These are phyloP conservation scores for Pyrrhura leucotis DNA, from an alignment of 2,797 vertebrate species.

Conservation along the genomic window DNA sequence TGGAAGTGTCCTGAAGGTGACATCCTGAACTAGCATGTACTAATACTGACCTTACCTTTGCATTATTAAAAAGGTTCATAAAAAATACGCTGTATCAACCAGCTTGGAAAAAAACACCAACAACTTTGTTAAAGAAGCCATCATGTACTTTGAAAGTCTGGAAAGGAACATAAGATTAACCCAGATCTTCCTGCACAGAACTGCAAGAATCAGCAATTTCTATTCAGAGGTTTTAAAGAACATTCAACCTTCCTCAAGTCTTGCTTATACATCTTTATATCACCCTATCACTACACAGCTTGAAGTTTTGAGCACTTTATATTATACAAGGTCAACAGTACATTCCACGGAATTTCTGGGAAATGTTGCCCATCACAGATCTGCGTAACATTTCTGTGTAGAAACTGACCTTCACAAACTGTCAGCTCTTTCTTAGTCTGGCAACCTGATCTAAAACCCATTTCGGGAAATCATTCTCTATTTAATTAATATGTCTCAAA, in stretches of 20 bases:
- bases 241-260: not conserved
- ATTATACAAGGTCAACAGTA: conserved; percentile 2
- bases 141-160: not conserved
- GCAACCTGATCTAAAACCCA: not conserved
- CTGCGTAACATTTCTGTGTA: not conserved
- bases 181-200: not conserved
- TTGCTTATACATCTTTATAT: not conserved
- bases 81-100: not conserved
- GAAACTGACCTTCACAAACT: conserved; percentile 10
- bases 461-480: not conserved
- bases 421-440: not conserved
- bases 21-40: not conserved
- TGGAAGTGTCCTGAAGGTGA: conserved; percentile 4
- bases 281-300: not conserved
- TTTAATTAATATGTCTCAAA: conserved; percentile 16
- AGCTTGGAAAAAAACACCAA: not conserved
- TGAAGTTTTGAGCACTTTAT: not conserved
- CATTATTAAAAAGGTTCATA: not conserved
- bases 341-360: conserved; percentile 27
- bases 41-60: not conserved
- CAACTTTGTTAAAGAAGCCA: not conserved
- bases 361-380: not conserved
- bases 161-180: not conserved
- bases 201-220: not conserved
- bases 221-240: not conserved